Base-by-base conservation (phyloP, 2,888 invertebrate genomes). In the Serrognathus titanus region DNA sequence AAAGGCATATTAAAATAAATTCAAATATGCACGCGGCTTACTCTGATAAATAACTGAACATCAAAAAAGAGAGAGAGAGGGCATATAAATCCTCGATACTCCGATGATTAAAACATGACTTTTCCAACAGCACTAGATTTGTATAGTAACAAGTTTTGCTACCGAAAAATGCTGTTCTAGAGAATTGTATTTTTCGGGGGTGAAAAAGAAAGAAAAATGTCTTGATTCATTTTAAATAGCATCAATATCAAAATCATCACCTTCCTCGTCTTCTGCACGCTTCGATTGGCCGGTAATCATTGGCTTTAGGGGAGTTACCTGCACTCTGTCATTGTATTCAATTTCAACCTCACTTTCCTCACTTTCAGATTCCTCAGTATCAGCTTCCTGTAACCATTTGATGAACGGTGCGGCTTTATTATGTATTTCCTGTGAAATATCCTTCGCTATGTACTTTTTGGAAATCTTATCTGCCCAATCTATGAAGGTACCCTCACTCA, bases 301-400 rank as follows among this genome's bases (percentile, higher is more conserved):
- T 20, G 85, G 85, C 76, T 89, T 88, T 68, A 92, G 80, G 50
- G 90, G 88, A 53, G 86, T 83, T 64, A 86, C 85, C 71, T 87
- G 85, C 50, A 90, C 92, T 74, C 94, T 88, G 79, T 94, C 94
- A 76, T 92, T 88, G 75, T 94, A 94, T 76, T 93, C 92, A 77
- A 94, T 94, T 84, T 86, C 85, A 52, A 86, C 80, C 71, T 84
- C 85, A 59, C 82, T 81, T 56, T 85, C 83, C 24, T 86, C 87
- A 40, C 85, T 85, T n/a, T 87, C 89, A 20, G 89, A 89, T 63
- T 90, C 90, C 74, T 94, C 94, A 77, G 97, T 97, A 74, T 97
- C 97, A 58, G 98, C 98, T 75, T 98, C 96, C 76, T 92, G 87
- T 68, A 99, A 84, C 99, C 99, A 99, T 71, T 90, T 94, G 60